Evolutionary conservation across 2,113 vertebrate species (phyloP), one percentile per base, ranked within the genome.

Genomic region (Gallinago undulata): DNA sequence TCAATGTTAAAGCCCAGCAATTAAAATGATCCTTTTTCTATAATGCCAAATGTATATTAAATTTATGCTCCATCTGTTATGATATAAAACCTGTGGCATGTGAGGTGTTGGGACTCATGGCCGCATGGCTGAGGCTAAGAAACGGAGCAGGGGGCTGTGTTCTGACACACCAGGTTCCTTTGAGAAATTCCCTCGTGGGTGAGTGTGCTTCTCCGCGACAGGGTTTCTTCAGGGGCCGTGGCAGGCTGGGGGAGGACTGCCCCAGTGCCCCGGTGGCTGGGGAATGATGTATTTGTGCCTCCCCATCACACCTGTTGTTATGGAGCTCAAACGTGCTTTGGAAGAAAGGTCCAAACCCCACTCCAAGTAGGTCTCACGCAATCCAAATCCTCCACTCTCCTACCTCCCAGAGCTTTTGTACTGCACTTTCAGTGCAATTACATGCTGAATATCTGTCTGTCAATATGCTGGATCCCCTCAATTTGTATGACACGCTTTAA

Each of bases 401-500:
- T 95, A 95, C 88, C 92, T 96, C 96, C 95, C 94, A 91, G 84
- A 94, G 96, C 87, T 96, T 96, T 91, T 92, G 93, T 91, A 85
- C 95, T 92, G 96, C 84, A 95, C 96, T 97, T 96, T 96, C 91
- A 90, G 95, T 87, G 92, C 95, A 97, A 97, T 97, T 96, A 96
- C 97, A 96, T 94, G 94, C 87, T 95, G 94, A 84, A 94, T 85
- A 91, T 96, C 84, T 96, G 94, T 98, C 97, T 97, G 98, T 98
- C 98, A 98, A 95, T 98, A 94, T 93, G 89, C 87, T 93, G 97
- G 97, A 98, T 98, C 96, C 96, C 96, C 96, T 97, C 98, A 97
- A 97, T 98, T 98, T 98, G 98, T 98, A 96, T 96, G 97, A 97
- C 94, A 97, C 82, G 89, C 95, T 97, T 96, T 97, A 97, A 96